Base-by-base conservation (phyloP, 1,140 invertebrate species). In the Hyposmocoma kahamanoa region DNA sequence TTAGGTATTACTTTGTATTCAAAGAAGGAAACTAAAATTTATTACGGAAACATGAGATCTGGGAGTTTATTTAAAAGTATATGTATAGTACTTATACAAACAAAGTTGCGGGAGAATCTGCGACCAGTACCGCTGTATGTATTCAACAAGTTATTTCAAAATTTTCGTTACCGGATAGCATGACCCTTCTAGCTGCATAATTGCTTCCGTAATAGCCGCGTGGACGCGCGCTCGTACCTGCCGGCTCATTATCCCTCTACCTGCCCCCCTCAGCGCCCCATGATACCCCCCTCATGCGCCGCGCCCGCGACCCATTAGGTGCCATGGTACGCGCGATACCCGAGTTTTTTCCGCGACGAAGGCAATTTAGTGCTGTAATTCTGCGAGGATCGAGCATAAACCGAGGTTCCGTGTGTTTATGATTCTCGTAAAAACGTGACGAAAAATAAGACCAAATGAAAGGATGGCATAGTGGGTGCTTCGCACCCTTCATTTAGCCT, bases 401-500 rank as follows among this genome's bases (percentile, higher is more conserved):
- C 32, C 13, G 32, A n/a, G 28, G 28, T 30, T 36, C 32, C 32
- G 32, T 17, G 32, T 36, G 32, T 36, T 36, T 36, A 36, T 36
- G 32, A n/a, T 15, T n/a, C 32, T 36, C 32, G 32, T 36, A 36
- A 36, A 36, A 36, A 36, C 32, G 32, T 36, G 32, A 36, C 32
- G 32, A 36, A 36, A 36, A 36, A 36, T 17, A 36, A 36, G 32
- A 17, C 1, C 11, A 17, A 17, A 15, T 17, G 32, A 36, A 36
- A 36, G 18, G 32, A 6, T 36, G 15, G 32, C 18, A 17, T 17
- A 36, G 11, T 36, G 32, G 30, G 32, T 30, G 28, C 10, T 30
- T 13, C 10, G 2, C 28, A 13, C 10, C 8, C 2, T 13, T 6
- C 8, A 30, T 30, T n/a, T 30, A 2, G 28, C n/a, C n/a, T n/a